Evolutionary conservation across 2,888 invertebrate species (phyloP).

Genomic region (Bruchidius siliquastri): DNA sequence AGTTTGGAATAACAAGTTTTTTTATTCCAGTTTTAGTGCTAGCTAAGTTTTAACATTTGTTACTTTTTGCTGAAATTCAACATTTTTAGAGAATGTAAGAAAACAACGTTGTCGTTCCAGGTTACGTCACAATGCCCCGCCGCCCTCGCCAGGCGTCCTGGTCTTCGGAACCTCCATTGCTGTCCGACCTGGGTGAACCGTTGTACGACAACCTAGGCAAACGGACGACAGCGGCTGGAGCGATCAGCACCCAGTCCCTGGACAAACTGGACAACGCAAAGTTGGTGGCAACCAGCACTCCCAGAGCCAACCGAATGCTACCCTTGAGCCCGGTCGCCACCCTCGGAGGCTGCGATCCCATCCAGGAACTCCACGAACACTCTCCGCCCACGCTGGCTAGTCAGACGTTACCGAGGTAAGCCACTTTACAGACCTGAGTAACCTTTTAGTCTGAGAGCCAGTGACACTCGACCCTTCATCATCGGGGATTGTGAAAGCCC

Average conservation of each 20-base stretch:
- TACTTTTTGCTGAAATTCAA: too few species aligned
- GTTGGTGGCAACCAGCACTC: conserved; percentile 35
- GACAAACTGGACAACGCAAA: conserved; percentile 59
- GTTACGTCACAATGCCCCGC: conserved; percentile 82
- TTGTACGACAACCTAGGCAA: conserved; percentile 82
- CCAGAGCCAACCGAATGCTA: conserved; percentile 46
- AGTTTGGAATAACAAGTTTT: too few species aligned
- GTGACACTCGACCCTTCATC: too few species aligned
- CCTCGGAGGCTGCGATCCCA: conserved; percentile 48
- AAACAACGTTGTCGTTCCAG: conserved; percentile 34
- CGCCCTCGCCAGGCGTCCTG: conserved; percentile 81
- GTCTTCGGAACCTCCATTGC: conserved; percentile 50
- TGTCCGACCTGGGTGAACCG: conserved; percentile 55
- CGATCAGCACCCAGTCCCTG: conserved; percentile 62
- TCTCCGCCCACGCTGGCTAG: conserved; percentile 46
- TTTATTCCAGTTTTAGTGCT: too few species aligned
- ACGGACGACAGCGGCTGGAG: conserved; percentile 80
- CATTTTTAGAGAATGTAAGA: too few species aligned
- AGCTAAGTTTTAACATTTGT: too few species aligned
- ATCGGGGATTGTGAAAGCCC: too few species aligned
- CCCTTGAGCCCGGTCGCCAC: conserved; percentile 35
- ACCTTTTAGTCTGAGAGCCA: too few species aligned
- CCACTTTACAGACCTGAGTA: background rate
- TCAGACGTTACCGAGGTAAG: conserved; percentile 43
- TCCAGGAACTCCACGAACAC: conserved; percentile 48